phyloP scores from a whole-genome alignment of 2,797 vertebrate species.

The Sebastiscus tertius region DNA sequence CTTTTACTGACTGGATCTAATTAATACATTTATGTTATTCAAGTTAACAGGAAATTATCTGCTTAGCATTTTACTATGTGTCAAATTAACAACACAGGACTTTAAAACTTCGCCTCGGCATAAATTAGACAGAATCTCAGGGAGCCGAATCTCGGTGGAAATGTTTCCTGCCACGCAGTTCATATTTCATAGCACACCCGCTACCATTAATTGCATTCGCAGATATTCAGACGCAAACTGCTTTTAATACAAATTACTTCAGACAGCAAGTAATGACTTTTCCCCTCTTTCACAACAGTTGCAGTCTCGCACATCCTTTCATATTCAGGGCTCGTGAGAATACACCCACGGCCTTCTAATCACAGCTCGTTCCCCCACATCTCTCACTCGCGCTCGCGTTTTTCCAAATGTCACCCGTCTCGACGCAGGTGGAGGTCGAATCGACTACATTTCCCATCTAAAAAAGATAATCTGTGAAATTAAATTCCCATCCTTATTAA shows the following conservation, averaged over 20 bases:
- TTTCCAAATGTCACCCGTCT: conserved; percentile 64
- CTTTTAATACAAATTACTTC: conserved; percentile 80
- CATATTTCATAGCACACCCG: conserved; percentile 75
- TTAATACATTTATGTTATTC: conserved; percentile 45
- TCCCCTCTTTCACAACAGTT: conserved; percentile 65
- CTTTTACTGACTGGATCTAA: conserved; percentile 38
- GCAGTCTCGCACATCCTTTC: conserved; percentile 68
- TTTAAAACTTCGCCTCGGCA: conserved; percentile 58
- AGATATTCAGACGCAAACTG: conserved; percentile 72
- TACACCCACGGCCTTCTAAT: conserved; percentile 71
- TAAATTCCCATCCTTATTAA: conserved; percentile 31
- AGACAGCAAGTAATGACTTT: conserved; percentile 79
- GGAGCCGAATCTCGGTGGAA: conserved; percentile 61
- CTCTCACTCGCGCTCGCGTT: conserved; percentile 30
- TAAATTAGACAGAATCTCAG: conserved; percentile 51
- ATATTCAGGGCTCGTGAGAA: conserved; percentile 67
- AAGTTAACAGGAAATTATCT: conserved; percentile 58
- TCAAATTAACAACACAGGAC: conserved; percentile 69
- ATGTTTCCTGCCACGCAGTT: conserved; percentile 63
- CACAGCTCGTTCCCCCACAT: conserved; percentile 47
- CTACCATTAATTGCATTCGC: conserved; percentile 75
- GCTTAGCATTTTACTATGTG: conserved; percentile 53
- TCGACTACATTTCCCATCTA: conserved; percentile 15
- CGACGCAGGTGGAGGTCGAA: conserved; percentile 38
- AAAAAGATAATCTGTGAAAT: conserved; percentile 50